Conservation (phyloP, 2,797 vertebrate genomes). For the Lycodopsis pacificus region DNA sequence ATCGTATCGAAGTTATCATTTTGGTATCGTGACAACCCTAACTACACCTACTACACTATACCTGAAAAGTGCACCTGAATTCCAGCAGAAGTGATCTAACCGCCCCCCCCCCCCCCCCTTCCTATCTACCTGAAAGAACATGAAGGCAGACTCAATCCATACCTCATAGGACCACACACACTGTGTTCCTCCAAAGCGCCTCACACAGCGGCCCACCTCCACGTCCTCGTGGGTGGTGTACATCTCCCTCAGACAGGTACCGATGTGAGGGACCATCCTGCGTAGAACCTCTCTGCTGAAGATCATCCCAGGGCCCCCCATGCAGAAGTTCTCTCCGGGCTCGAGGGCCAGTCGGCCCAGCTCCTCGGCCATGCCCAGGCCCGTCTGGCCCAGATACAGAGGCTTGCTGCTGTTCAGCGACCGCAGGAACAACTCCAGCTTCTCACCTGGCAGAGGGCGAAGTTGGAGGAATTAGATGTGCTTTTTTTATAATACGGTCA, state of each 20-base stretch:
- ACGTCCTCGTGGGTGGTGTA: conserved; percentile 97
- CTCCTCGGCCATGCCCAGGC: conserved; percentile 92
- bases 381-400: conserved; percentile 94
- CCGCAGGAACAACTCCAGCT: conserved; percentile 92
- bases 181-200: conserved; percentile 93
- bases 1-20: no score
- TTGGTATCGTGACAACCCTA: no score
- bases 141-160: neutral
- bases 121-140: neutral
- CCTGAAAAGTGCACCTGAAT: no score
- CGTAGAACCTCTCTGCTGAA: conserved; percentile 95
- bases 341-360: conserved; percentile 94
- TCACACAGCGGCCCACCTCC: conserved; percentile 94
- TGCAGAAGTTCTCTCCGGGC: conserved; percentile 97
- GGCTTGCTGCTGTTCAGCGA: conserved; percentile 96
- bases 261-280: conserved; percentile 93
- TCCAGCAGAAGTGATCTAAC: no score
- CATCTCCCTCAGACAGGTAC: conserved; percentile 93
- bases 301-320: conserved; percentile 96
- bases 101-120: neutral
- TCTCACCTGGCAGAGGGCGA: conserved; percentile 74
- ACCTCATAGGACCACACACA: conserved; percentile 99
- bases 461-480: neutral
- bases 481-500: neutral
- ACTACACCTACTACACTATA: no score